These are phyloP conservation scores for Azemiops feae DNA, from an alignment of 2,113 vertebrate genomes.

Conservation along the genomic window DNA sequence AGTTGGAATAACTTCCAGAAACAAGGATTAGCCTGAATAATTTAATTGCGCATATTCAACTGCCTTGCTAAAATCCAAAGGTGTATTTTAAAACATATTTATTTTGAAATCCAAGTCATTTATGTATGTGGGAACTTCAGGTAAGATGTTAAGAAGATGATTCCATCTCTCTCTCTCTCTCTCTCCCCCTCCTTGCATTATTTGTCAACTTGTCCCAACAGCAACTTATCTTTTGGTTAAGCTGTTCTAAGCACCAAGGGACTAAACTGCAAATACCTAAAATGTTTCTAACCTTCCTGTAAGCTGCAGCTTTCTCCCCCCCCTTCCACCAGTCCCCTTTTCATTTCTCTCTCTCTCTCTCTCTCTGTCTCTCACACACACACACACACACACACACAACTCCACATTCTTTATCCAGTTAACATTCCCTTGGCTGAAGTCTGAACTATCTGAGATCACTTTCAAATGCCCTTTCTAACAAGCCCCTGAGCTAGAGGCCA, in stretches of 20 bases:
- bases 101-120: neutral
- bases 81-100: neutral
- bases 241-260: neutral
- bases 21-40: neutral
- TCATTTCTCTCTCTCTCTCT: neutral
- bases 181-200: too few species aligned
- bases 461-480: conserved; percentile 82
- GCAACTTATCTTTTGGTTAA: neutral
- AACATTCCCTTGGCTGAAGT: conserved; percentile 66
- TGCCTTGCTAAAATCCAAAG: neutral
- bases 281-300: neutral
- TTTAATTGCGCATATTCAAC: neutral
- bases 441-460: conserved; percentile 76
- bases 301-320: neutral
- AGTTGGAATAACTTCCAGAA: neutral
- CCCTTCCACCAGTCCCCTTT: neutral
- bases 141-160: neutral
- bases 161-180: neutral
- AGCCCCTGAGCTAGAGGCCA: conserved; percentile 79
- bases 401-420: conserved; percentile 58
- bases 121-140: neutral
- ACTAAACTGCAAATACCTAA: neutral
- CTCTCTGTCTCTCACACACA: neutral
- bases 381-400: neutral
- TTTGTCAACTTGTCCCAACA: neutral